Base-by-base conservation (phyloP, 2,113 vertebrate species). In the Ancistrus triradiatus region DNA sequence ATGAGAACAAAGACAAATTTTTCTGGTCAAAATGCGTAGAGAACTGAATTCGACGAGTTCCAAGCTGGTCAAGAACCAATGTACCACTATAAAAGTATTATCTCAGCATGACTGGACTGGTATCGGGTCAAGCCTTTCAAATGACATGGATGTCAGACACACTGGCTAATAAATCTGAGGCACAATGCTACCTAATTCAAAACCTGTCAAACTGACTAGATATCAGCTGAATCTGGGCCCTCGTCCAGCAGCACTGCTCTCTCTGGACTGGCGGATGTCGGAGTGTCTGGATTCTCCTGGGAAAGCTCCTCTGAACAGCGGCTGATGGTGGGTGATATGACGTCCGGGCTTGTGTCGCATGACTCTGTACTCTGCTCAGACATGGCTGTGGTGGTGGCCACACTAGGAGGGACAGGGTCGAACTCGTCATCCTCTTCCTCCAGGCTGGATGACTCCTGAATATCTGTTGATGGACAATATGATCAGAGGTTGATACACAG, bases 291-390 rank as follows among this genome's bases (percentile, higher is more conserved):
- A 0, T 38, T 85, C 51, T 88, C 86, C 6, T 93, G 94, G 21
- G 91, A 92, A 4, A 93, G 86, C 75, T 98, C 95, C 75, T 97
- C 94, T 0, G 95, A 97, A n/a, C 91, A 93, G 3, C 90, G 88
- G 74, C 95, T 98, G 15, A 83, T 86, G 44, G 91, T 85, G 1
- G 94, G 93, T 0, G 95, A 98, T 61, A 94, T 81, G 4, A 95
- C 81, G 17, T 91, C 94, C 0, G 96, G 94, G 77, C 94, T 98
- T 5, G 87, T 94, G 85, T 97, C 94, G 0, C 94, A 97, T 1
- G 92, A 97, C 68, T 92, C 95, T 0, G 93, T 95, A 84, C 93
- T 98, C 85, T 95, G 94, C 77, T 95, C 94, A 0, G 93, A 95
- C 56, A 89, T 94, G 74, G 90, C 90, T 1, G 87, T 91, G 7